Conservation (phyloP, 2,113 vertebrate genomes). For the Microcebus tavaratra region DNA sequence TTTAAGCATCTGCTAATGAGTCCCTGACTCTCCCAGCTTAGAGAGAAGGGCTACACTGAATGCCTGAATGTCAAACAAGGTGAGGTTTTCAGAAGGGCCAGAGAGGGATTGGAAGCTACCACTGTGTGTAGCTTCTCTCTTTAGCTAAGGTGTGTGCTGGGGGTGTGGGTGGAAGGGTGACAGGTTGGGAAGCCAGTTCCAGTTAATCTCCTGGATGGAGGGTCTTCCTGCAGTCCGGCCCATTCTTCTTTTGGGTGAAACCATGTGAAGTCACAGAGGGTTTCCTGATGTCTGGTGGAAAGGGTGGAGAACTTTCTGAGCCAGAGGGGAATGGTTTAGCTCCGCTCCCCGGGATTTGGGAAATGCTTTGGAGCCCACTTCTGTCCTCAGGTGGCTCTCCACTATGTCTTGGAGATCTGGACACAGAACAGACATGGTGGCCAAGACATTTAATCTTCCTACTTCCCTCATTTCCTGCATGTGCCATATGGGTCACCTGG, state of each 20-base stretch:
- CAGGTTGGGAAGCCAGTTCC: not conserved
- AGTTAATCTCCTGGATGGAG: not conserved
- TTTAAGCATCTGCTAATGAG: slow-evolving; percentile 62
- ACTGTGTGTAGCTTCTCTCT: not conserved
- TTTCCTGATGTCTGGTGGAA: not conserved
- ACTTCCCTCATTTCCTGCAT: too few species aligned
- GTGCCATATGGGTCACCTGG: not conserved
- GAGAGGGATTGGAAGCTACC: not conserved
- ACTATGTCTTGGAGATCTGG: not conserved
- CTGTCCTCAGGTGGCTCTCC: not conserved
- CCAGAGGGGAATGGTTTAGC: not conserved
- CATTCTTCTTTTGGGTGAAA: not conserved
- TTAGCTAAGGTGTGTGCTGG: not conserved
- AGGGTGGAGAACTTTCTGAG: not conserved
- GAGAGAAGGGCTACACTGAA: not conserved
- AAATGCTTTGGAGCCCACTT: not conserved
- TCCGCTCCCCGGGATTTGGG: not conserved
- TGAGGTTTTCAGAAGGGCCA: not conserved
- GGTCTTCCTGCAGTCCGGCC: not conserved
- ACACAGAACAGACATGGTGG: not conserved
- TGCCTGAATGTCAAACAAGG: slow-evolving; percentile 39
- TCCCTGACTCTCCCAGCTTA: slow-evolving; percentile 21
- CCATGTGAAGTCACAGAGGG: not conserved
- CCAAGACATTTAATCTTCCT: not conserved
- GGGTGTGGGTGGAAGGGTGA: not conserved